Evolutionary conservation across 2,797 vertebrate genomes (phyloP), one percentile per base, ranked within the genome.

Genomic region (Vespertilio murinus): DNA sequence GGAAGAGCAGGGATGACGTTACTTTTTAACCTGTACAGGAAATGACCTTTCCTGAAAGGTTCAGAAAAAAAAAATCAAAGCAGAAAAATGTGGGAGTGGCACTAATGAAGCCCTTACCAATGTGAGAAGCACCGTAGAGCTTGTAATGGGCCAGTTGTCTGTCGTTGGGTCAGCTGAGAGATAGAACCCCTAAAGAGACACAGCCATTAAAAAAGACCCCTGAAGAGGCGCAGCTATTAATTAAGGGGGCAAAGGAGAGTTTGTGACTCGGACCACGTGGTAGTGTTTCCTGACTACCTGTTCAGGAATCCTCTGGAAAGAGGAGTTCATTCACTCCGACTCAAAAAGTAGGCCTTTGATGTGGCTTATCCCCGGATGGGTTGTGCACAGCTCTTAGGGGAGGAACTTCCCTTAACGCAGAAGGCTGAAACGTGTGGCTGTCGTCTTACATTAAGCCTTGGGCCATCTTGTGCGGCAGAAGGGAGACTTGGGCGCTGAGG

Each of bases 21-120:
- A 73, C 45, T 77, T 77, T 87, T 93, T 93, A 93, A 75, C 45
- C 88, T 90, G 5, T 74, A 28, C 74, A 94, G 49, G 30, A 56
- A 69, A 71, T 73, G 33, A 18, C 25, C 59, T 90, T 94, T 92
- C 61, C 86, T 70, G 22, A 85, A 74, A 75, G 84, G n/a, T 91
- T 86, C 40, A 64, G 56, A 91, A 90, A 91, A 88, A 81, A 91
- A 90, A 91, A 88, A 81, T 54, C 49, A 81, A 77, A 94, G 33
- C 73, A 92, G 83, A 83, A 92, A 78, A 75, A 79, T 61, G 45
- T 86, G n/a, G n/a, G 25, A 6, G 2, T 73, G 56, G 70, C 67
- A 64, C 59, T 38, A 65, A 30, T 52, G 5, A 95, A 80, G 70
- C 6, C 6, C 82, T 86, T 89, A 80, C n/a, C 87, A 84, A 30